Evolutionary conservation across 1,140 invertebrate species (phyloP), one percentile per base, ranked within the genome.

Genomic region (Lasioglossum albipes): DNA sequence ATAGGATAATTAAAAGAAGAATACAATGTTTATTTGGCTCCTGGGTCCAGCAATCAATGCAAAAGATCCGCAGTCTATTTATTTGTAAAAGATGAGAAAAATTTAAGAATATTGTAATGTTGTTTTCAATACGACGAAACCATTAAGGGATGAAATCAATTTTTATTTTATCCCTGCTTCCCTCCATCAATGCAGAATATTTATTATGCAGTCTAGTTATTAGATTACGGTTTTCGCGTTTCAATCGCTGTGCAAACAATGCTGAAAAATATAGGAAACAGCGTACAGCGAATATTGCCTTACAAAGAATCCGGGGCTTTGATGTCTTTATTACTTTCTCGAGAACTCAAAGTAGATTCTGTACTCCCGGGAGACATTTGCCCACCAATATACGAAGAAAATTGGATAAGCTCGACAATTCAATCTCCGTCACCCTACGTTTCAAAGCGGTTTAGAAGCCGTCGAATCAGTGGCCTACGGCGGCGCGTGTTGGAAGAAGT

Each of bases 391-490:
- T 77, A 81, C 41, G 67, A 61, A 41, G 57, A 64, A 81, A 77
- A 81, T 81, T 77, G 79, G 69, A 81, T 81, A 81, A 81, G 69
- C 79, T 81, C 69, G 75, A 68, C 79, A 77, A 81, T 81, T 78
- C 79, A 77, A 70, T 76, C 75, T 81, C 74, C 74, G 70, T 81
- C 75, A 54, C 65, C 76, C 64, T 16, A 22, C 49, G 67, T 62
- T 71, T 71, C 79, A 78, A 77, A 78, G 79, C 76, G 42, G 57
- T 41, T 66, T 45, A 61, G 52, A 20, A 54, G 52, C 52, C 52
- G 52, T 18, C 52, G 67, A 81, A n/a, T 69, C 79, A 20, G 36
- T 57, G 66, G 75, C 79, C 73, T 66, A 57, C 36, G 59, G 68
- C 20, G 61, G 68, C 20, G 61, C 54, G 70, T 77, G 52, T 54